Evolutionary conservation across 2,797 vertebrate genomes (phyloP).

Genomic region (Macrochelys suwanniensis): DNA sequence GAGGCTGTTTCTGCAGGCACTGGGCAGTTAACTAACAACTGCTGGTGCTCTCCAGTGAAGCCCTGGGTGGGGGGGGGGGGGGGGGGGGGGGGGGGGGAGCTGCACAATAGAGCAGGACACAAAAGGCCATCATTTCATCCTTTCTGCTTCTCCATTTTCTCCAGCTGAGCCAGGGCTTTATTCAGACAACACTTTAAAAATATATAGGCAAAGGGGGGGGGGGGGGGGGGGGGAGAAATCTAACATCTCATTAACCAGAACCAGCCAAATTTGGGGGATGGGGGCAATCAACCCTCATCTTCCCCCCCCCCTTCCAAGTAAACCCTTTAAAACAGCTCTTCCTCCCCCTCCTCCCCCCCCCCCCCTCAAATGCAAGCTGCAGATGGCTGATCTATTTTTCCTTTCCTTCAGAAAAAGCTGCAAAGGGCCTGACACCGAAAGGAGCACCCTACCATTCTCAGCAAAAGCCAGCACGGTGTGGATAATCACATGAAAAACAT

Average conservation of each 20-base stretch:
- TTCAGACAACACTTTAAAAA: constrained; percentile 58
- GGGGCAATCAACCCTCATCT: constrained; percentile 13
- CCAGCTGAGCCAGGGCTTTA: constrained; percentile 73
- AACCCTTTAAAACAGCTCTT: constrained; percentile 23
- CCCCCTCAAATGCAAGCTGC: constrained; percentile 11
- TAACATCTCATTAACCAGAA: constrained; percentile 74
- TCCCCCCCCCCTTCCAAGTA: background rate
- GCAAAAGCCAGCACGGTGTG: constrained; percentile 48
- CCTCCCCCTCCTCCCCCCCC: no score
- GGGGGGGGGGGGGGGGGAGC: constrained; percentile 62
- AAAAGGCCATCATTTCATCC: constrained; percentile 84
- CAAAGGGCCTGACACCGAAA: constrained; percentile 64
- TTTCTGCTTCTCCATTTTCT: constrained; percentile 76
- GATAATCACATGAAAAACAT: constrained; percentile 81
- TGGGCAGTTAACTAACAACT: constrained; percentile 60
- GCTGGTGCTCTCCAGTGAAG: constrained; percentile 61
- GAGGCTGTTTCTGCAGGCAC: constrained; percentile 68
- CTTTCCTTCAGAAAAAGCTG: constrained; percentile 20
- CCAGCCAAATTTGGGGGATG: constrained; percentile 47
- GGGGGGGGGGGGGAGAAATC: background rate
- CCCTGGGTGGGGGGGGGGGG: background rate
- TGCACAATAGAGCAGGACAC: constrained; percentile 82
- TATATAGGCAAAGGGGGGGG: constrained; percentile 10
- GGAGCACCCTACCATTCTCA: constrained; percentile 63
- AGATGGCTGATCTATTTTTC: background rate